Evolutionary conservation across 2,888 invertebrate species (phyloP).

Genomic region (Chaitophorus viminalis): DNA sequence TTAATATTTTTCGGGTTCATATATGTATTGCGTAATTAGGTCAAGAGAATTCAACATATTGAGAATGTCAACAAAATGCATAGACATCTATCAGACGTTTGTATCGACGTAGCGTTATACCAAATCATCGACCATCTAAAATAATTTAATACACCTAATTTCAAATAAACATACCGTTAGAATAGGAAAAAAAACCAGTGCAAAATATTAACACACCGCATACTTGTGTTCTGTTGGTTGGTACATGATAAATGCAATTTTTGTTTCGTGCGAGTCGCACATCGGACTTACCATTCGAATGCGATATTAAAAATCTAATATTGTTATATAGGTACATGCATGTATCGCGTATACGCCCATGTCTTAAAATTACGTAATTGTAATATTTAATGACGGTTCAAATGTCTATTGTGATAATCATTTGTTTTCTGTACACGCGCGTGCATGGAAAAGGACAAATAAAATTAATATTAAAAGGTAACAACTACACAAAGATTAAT

Average conservation of each 20-base stretch:
- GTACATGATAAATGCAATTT: not conserved
- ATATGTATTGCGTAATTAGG: conserved; percentile 33
- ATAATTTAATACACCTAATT: not conserved
- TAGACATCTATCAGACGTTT: not conserved
- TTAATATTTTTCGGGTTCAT: conserved; percentile 29
- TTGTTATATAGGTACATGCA: no score
- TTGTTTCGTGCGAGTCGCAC: not conserved
- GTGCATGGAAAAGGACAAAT: not conserved
- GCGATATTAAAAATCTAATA: no score
- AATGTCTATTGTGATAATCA: not conserved
- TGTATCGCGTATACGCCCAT: not conserved
- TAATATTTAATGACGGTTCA: conserved; percentile 26
- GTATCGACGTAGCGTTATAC: not conserved
- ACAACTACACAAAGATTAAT: not conserved
- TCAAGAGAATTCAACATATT: conserved; percentile 49
- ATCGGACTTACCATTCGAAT: not conserved
- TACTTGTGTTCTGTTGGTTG: not conserved
- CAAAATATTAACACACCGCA: no score
- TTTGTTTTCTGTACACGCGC: not conserved
- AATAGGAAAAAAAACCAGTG: not conserved
- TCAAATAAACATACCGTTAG: not conserved
- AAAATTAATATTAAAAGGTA: not conserved
- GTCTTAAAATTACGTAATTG: not conserved
- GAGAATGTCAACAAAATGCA: conserved; percentile 37
- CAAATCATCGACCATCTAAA: not conserved